A percentile compares a stretch with the other conserved stretches of the same genome.
Evolutionary conservation across 1,140 invertebrate genomes (phyloP).

Genomic region (Stegodyphus mimosarum): DNA sequence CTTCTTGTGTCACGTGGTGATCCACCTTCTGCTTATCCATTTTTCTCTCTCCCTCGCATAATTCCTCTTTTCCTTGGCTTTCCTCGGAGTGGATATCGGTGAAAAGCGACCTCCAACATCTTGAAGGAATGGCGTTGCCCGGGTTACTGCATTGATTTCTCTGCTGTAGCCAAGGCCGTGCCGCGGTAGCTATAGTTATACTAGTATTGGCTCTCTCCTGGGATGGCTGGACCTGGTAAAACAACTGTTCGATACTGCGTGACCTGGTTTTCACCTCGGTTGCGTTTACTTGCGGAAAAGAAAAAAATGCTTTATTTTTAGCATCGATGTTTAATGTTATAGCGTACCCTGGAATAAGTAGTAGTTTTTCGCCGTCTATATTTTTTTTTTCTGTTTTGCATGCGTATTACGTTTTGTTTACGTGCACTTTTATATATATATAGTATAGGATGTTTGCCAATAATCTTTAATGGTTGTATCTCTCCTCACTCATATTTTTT

Average conservation of each 20-base stretch:
- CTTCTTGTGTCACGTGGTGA: background rate
- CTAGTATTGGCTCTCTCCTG: background rate
- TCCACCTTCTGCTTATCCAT: background rate
- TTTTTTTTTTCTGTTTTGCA: too few relatives aligned
- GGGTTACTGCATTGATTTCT: conserved; percentile 60
- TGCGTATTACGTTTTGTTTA: too few relatives aligned
- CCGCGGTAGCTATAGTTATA: background rate
- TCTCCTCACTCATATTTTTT: too few relatives aligned
- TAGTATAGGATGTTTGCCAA: too few relatives aligned
- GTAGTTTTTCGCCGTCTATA: too few relatives aligned
- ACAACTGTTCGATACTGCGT: conserved; percentile 56
- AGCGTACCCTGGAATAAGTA: too few relatives aligned
- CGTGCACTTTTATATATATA: too few relatives aligned
- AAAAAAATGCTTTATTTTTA: too few relatives aligned
- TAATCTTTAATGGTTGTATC: too few relatives aligned
- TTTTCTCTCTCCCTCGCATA: background rate
- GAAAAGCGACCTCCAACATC: conserved; percentile 13
- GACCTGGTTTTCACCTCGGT: conserved; percentile 42
- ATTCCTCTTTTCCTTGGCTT: conserved; percentile 3
- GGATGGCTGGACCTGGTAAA: conserved; percentile 7
- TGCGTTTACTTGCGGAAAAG: too few relatives aligned
- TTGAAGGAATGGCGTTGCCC: conserved; percentile 49
- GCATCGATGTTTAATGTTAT: too few relatives aligned
- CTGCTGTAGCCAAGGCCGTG: background rate
- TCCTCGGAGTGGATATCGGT: background rate